Base-by-base conservation (phyloP, 2,797 vertebrate genomes). In the Myiotriccus ornatus region DNA sequence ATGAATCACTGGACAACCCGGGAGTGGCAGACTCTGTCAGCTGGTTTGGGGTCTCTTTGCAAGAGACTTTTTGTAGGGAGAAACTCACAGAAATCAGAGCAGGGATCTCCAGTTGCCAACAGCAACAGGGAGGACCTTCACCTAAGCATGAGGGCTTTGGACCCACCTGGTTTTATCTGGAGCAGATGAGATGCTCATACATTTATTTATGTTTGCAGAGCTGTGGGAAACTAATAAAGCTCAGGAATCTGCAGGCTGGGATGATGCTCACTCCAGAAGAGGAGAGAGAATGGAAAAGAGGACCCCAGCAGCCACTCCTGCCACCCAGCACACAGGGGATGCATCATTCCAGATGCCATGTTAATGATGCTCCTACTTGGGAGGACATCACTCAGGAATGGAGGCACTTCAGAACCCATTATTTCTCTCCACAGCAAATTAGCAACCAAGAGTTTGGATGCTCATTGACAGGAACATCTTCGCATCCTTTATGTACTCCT, bases 401-500 rank as follows among this genome's bases (percentile, higher is more conserved):
- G 56, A 84, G 53, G 34, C 85, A 49, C 75, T 81, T 67, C 15
- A 57, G 47, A 90, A 47, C 57, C 12, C 32, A 76, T 90, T 60
- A 88, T 81, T 70, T 85, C 70, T 68, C 27, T 21, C 67, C 84
- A 46, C 80, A 67, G 93, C 63, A 75, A 93, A 89, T 96, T 84
- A 94, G 80, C 87, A 92, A 39, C 84, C 84, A 25, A 23, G 80
- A 65, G 86, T 94, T 95, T 65, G 83, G 94, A 84, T 92, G 76
- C 77, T 95, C 83, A 43, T 87, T 76, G 84, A 75, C 68, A 91
- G 70, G 57, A 95, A 74, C 76, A 86, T 62, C 60, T 90, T 91
- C 47, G 6, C 82, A 87, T 88, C 91, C 76, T 93, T 94, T 73
- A 81, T 89, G 8, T 19, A 64, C 92, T 95, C 96, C 92, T 90